Percentiles rank a stretch among this genome's conserved stretches.
phyloP scores from a whole-genome alignment of 2,888 invertebrate genomes.

The Torymus aiolomorphi region DNA sequence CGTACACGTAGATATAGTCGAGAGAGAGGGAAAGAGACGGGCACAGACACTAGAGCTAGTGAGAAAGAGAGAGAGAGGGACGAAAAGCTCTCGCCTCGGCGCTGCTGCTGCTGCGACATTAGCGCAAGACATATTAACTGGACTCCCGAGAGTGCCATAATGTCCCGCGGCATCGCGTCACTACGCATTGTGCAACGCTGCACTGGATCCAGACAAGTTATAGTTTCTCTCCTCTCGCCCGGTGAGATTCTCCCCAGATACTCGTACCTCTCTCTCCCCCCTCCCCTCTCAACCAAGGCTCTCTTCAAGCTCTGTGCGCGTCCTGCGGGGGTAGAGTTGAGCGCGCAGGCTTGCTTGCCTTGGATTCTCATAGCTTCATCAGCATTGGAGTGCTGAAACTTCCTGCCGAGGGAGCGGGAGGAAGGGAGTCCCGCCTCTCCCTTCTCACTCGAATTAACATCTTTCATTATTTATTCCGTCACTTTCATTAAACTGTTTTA shows the following conservation, averaged over 20 bases:
- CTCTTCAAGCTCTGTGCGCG: neutral
- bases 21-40: neutral
- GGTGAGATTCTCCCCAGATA: slow-evolving; percentile 45
- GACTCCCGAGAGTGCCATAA: slow-evolving; percentile 68
- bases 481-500: slow-evolving; percentile 5
- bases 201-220: slow-evolving; percentile 60
- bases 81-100: slow-evolving; percentile 43
- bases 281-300: neutral
- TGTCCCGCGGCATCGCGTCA: slow-evolving; percentile 63
- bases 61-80: slow-evolving; percentile 19
- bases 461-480: slow-evolving; percentile 16
- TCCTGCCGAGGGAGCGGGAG: too few relatives aligned
- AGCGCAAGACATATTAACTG: slow-evolving; percentile 67
- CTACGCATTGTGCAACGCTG: slow-evolving; percentile 59
- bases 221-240: slow-evolving; percentile 56
- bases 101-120: slow-evolving; percentile 41
- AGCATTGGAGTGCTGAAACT: slow-evolving; percentile 11
- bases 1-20: neutral
- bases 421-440: too few relatives aligned
- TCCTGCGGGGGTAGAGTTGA: too few relatives aligned
- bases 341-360: too few relatives aligned
- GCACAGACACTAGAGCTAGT: too few relatives aligned
- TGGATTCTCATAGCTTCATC: slow-evolving; percentile 4
- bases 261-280: slow-evolving; percentile 24
- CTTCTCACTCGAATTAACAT: slow-evolving; percentile 14